Conservation (phyloP, 37 sponge, comb jelly and placozoan species). For the Amphimedon queenslandica region DNA sequence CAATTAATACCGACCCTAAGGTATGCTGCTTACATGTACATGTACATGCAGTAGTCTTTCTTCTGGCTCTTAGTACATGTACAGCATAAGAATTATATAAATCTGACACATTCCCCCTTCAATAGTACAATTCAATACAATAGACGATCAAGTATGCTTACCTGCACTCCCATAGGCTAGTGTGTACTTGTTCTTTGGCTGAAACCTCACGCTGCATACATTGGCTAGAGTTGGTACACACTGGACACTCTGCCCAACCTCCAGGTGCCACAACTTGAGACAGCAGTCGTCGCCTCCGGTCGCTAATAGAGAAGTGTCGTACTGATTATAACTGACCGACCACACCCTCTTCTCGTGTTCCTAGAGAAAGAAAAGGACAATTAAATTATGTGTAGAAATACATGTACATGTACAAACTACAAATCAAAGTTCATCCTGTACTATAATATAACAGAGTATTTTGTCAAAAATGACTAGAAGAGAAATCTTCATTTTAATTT, state of each 20-base stretch:
- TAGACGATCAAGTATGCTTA: constrained; percentile 3
- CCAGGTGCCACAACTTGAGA: constrained; percentile 75
- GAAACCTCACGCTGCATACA: constrained; percentile 77
- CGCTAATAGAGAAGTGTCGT: constrained; percentile 64
- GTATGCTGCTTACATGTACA: no score
- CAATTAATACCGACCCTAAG: no score
- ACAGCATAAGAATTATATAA: no score
- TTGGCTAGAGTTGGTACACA: constrained; percentile 55
- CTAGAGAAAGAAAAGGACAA: constrained; percentile 1
- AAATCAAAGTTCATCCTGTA: no score
- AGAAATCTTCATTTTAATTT: no score
- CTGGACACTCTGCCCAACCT: constrained; percentile 28
- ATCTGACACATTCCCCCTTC: no score
- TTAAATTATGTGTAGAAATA: background rate
- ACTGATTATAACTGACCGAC: constrained; percentile 70
- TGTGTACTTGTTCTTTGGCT: constrained; percentile 40
- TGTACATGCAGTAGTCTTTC: no score
- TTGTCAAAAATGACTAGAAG: no score
- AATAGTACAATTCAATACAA: no score
- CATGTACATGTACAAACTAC: no score
- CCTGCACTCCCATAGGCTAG: constrained; percentile 86
- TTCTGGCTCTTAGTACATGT: no score
- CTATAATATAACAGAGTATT: no score
- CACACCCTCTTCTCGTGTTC: constrained; percentile 80
- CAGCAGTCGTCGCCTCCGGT: constrained; percentile 76